These are phyloP conservation scores for Ictalurus punctatus DNA, from an alignment of 2,113 vertebrate genomes.

Conservation along the genomic window DNA sequence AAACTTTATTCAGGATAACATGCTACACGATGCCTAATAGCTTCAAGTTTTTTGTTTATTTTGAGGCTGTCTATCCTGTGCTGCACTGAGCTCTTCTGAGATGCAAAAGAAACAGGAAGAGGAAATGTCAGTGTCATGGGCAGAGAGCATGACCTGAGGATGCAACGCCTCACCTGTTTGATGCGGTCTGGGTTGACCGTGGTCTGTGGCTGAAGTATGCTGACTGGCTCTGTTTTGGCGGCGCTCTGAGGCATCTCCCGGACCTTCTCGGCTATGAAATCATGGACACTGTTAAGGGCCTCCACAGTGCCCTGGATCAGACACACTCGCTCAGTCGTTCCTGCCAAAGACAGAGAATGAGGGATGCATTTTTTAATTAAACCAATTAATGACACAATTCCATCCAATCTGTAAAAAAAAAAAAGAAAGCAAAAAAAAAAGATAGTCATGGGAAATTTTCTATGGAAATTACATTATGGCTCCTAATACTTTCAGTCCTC, in stretches of 20 bases:
- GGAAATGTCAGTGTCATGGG: neutral
- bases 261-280: constrained; percentile 92
- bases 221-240: constrained; percentile 87
- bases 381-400: neutral
- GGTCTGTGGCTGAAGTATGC: constrained; percentile 90
- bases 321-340: constrained; percentile 90
- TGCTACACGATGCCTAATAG: neutral
- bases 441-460: neutral
- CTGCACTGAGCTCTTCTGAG: neutral
- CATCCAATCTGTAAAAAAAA: neutral
- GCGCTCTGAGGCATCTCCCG: constrained; percentile 91
- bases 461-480: constrained; percentile 2
- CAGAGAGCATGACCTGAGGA: neutral
- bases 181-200: constrained; percentile 91
- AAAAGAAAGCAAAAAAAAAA: neutral
- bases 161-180: constrained; percentile 81
- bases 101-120: constrained; percentile 25
- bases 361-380: constrained; percentile 44
- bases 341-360: constrained; percentile 64
- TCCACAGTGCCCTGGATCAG: constrained; percentile 91
- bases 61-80: neutral
- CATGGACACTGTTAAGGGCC: constrained; percentile 86
- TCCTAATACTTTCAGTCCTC: neutral
- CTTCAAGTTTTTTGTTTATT: neutral
- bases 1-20: constrained; percentile 8